Conservation (phyloP, 2,888 invertebrate species). For the Nymphalis polychloros region DNA sequence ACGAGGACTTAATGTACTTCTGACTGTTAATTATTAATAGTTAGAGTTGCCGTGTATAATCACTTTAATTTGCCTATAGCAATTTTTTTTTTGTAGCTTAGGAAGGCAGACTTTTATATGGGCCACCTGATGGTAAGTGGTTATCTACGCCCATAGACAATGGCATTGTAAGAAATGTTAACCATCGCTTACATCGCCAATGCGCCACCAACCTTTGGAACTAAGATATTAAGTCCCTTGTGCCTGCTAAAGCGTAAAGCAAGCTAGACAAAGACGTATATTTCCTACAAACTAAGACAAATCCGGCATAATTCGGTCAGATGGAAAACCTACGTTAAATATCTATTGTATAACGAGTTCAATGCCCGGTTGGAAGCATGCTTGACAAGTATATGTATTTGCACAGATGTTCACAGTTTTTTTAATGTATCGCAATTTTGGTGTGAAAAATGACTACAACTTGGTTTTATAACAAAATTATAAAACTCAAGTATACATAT, state of each 20-base stretch:
- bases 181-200: too few relatives aligned
- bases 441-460: background rate
- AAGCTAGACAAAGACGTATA: background rate
- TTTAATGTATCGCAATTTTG: constrained; percentile 29
- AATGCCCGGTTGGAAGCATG: constrained; percentile 26
- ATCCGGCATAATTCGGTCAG: background rate
- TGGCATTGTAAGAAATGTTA: too few relatives aligned
- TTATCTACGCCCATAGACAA: too few relatives aligned
- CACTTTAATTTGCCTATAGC: too few relatives aligned
- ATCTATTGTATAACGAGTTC: constrained; percentile 33
- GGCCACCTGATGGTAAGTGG: too few relatives aligned
- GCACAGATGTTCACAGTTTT: constrained; percentile 34
- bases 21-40: too few relatives aligned
- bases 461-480: background rate
- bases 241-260: background rate
- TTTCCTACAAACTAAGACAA: background rate
- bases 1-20: too few relatives aligned
- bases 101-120: too few relatives aligned
- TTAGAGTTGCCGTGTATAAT: too few relatives aligned
- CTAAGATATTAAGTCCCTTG: too few relatives aligned
- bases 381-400: constrained; percentile 28
- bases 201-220: too few relatives aligned
- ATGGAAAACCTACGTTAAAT: constrained; percentile 13
- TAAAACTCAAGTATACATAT: background rate
- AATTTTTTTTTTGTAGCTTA: too few relatives aligned